Percentiles rank a stretch among this genome's conserved stretches.
Conservation (phyloP, 2,797 vertebrate species). For the Distichodus sexfasciatus region DNA sequence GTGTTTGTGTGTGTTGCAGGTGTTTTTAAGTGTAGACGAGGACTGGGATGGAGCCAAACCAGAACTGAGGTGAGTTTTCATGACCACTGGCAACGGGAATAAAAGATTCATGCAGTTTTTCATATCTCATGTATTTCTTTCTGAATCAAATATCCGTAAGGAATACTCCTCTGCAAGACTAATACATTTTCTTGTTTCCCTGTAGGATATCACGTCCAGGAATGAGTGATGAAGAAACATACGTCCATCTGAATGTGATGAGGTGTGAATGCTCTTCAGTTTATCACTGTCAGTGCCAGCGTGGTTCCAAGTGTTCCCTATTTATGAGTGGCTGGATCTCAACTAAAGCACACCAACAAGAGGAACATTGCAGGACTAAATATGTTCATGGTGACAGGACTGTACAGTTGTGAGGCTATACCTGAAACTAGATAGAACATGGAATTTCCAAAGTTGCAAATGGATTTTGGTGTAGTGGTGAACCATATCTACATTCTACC, state of each 20-base stretch:
- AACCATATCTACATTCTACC: too few relatives aligned
- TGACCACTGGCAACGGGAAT: not conserved
- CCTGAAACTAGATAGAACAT: too few relatives aligned
- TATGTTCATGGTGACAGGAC: not conserved
- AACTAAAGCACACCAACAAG: not conserved
- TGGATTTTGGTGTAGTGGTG: too few relatives aligned
- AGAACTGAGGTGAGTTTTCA: constrained; percentile 72
- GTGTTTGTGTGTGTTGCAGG: constrained; percentile 52
- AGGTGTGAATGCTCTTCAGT: not conserved
- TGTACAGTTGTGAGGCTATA: not conserved
- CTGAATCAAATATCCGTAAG: too few relatives aligned
- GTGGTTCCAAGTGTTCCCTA: not conserved
- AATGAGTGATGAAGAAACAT: constrained; percentile 63
- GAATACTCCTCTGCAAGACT: too few relatives aligned
- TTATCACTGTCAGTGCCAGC: not conserved
- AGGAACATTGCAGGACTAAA: not conserved
- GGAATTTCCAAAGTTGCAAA: too few relatives aligned
- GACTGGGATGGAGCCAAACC: constrained; percentile 62
- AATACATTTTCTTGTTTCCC: not conserved
- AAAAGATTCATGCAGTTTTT: too few relatives aligned
- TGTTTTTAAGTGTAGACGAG: constrained; percentile 58
- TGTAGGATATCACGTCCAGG: constrained; percentile 74
- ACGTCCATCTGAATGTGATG: not conserved
- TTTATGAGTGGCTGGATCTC: not conserved
- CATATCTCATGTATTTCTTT: too few relatives aligned